Conservation (phyloP, 2,888 invertebrate genomes). For the Drosophila buzzatii region DNA sequence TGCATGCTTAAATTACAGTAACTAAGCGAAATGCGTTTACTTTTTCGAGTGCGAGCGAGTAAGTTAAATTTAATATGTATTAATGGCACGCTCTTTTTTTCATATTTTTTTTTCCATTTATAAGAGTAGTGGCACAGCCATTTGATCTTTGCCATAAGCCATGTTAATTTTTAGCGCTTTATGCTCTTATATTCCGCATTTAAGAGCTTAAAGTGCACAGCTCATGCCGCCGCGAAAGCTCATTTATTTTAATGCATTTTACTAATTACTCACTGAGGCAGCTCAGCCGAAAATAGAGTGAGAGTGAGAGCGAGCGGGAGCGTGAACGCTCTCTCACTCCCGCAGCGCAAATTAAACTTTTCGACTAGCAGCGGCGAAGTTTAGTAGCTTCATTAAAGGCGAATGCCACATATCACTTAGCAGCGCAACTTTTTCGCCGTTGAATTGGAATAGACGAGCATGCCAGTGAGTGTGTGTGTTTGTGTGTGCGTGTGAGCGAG, state of each 20-base stretch:
- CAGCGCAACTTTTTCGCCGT: constrained; percentile 53
- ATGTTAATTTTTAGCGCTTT: constrained; percentile 35
- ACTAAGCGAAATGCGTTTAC: constrained; percentile 46
- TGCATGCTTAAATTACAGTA: constrained; percentile 44
- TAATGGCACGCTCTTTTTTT: constrained; percentile 12
- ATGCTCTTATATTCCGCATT: constrained; percentile 19
- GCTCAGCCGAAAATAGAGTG: background rate
- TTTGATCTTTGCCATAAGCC: constrained; percentile 20
- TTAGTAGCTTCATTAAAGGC: constrained; percentile 64
- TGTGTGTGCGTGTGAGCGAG: background rate
- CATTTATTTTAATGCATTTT: constrained; percentile 76
- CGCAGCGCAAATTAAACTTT: constrained; percentile 67
- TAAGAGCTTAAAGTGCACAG: constrained; percentile 6
- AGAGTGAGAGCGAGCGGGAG: background rate
- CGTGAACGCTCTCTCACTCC: background rate
- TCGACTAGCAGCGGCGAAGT: constrained; percentile 68
- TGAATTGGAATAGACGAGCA: constrained; percentile 56
- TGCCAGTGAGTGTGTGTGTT: background rate
- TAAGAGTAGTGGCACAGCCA: constrained; percentile 5
- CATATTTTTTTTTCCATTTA: background rate
- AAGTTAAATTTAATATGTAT: constrained; percentile 33
- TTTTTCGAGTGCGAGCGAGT: constrained; percentile 15
- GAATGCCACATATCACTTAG: constrained; percentile 60
- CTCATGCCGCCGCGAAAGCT: constrained; percentile 29
- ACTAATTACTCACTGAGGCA: constrained; percentile 63